Base-by-base conservation (phyloP, 2,797 vertebrate genomes). In the Neostethus bicornis region DNA sequence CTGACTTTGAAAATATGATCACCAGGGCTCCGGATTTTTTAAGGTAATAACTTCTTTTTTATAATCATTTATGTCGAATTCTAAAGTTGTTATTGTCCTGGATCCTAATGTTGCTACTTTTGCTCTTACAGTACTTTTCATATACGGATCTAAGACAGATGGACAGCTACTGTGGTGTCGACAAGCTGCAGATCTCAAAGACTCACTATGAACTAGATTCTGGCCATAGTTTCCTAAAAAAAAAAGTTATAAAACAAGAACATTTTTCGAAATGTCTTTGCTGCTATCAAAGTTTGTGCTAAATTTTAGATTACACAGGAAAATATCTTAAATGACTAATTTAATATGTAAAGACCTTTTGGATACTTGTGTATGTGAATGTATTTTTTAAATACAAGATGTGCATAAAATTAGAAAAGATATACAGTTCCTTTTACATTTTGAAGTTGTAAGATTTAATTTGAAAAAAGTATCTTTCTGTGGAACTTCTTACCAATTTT, bases 1-100 rank as follows among this genome's bases (percentile, higher is more conserved):
- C 95, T 1, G 97, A 99, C 81, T 99, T 99, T 82, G 97, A 99
- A 81, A 98, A 99, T 76, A 98, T 99, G 97, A 99, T 99, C 42
- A 88, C 96, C 57, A 95, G 96, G 89, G 96, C 97, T 72, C 97
- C 97, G 0, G 97, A 99, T 81, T 99, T 99, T 79, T 92, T 97
- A 92, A 99, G 97, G 97, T 99, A 91, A 65, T 41, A 37, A 38
- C 57, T 41, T 46, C 29, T 8, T 37, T 13, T 14, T 38, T 35
- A 34, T 26, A 25, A 21, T 4, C 20, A n/a, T 10, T n/a, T 13
- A n/a, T 11, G 43, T 57, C 20, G 34, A n/a, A 16, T 35, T 34
- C 28, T 26, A 24, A 3, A 2, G 2, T 41, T 19, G 4, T 3
- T 2, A 13, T 12, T 41, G 11, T 13, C 19, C 19, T 66, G 3